A percentile compares a stretch with the other conserved stretches of the same genome.
Conservation (phyloP, 2,888 invertebrate species). For the Clepsis dumicolana region DNA sequence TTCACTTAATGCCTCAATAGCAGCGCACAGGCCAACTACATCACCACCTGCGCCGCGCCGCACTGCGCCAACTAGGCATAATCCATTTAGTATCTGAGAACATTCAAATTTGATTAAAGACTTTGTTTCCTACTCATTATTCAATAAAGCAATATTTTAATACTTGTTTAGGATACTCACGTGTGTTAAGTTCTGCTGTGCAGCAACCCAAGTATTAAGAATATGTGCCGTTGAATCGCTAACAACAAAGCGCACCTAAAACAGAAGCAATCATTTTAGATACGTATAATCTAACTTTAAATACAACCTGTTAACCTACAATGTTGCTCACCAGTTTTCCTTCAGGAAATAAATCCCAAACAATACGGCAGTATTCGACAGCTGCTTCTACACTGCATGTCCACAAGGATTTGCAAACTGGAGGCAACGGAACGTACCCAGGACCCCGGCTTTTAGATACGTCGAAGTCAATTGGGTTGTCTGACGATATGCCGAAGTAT, state of each 20-base stretch:
- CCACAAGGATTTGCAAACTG: constrained; percentile 97
- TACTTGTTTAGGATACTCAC: constrained; percentile 81
- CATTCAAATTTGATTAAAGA: constrained; percentile 2
- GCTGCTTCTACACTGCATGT: constrained; percentile 98
- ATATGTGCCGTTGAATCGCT: constrained; percentile 95
- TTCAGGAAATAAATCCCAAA: constrained; percentile 98
- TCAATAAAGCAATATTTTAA: not conserved
- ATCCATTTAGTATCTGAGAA: constrained; percentile 91
- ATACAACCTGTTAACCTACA: not conserved
- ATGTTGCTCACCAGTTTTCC: constrained; percentile 90
- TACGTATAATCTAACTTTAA: constrained; percentile 2
- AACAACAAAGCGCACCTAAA: constrained; percentile 93
- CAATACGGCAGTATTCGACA: constrained; percentile 98
- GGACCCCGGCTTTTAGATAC: constrained; percentile 89
- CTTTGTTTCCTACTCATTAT: no score
- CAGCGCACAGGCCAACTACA: constrained; percentile 94
- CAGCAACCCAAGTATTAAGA: constrained; percentile 93
- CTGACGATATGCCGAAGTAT: constrained; percentile 94
- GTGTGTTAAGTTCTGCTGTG: constrained; percentile 95
- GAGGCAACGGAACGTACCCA: constrained; percentile 91
- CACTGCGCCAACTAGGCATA: constrained; percentile 93
- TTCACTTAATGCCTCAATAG: constrained; percentile 94
- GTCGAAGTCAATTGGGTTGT: constrained; percentile 94
- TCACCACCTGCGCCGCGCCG: constrained; percentile 86
- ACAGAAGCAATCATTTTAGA: constrained; percentile 47